Conservation (phyloP, 2,113 vertebrate genomes). For the Strix uralensis region DNA sequence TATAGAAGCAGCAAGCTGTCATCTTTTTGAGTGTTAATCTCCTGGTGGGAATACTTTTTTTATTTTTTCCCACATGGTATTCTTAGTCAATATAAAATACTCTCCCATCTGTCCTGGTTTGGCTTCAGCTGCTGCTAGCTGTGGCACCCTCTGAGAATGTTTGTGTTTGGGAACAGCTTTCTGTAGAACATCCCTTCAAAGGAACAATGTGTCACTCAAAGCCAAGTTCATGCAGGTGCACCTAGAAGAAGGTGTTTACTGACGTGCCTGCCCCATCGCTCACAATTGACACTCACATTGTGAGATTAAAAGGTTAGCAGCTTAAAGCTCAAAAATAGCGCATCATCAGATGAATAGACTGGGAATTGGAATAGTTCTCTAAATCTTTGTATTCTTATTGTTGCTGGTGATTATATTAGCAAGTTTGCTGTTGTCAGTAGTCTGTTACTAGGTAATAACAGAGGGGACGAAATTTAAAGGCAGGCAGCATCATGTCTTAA, state of each 20-base stretch:
- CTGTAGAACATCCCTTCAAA: not conserved
- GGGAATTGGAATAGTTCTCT: not conserved
- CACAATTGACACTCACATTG: not conserved
- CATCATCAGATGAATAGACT: not conserved
- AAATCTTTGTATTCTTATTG: not conserved
- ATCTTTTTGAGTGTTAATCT: not conserved
- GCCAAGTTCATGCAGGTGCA: not conserved
- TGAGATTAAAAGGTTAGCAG: slow-evolving; percentile 22
- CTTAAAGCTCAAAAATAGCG: not conserved
- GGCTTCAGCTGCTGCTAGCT: not conserved
- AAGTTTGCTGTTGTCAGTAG: not conserved
- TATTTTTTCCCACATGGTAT: not conserved
- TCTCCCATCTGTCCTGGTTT: not conserved
- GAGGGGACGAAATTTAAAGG: not conserved
- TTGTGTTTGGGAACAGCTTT: not conserved
- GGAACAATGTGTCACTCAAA: not conserved
- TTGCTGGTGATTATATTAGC: not conserved
- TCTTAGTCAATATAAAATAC: not conserved
- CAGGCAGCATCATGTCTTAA: not conserved
- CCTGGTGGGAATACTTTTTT: not conserved
- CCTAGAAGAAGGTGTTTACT: not conserved
- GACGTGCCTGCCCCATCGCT: not conserved
- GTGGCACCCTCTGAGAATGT: not conserved
- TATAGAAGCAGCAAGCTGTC: not conserved
- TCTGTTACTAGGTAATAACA: not conserved